Evolutionary conservation across 1,140 invertebrate species (phyloP), one percentile per base, ranked within the genome.

Genomic region (Lepidostoma basale): DNA sequence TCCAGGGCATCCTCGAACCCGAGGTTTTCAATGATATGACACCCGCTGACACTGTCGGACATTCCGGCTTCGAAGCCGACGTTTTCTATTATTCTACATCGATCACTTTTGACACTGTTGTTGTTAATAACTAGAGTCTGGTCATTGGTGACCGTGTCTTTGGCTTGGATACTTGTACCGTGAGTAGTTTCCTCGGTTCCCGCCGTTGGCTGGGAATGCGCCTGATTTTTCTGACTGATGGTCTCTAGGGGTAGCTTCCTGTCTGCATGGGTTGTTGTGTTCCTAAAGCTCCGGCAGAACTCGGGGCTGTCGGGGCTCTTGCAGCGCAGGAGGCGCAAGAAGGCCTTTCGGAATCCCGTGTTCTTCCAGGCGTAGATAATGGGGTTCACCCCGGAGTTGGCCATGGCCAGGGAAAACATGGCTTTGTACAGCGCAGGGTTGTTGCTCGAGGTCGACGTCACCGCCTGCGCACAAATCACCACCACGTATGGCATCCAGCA

Each of bases 281-380:
- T 56, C 42, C 80, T 79, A 56, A 68, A 73, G 36, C 52, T 62
- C 25, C 62, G 56, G 54, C 80, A 73, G 65, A 81, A 83, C 62
- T 83, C 81, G 0, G 80, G 80, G 3, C 78, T 77, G 71, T 87
- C 83, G 0, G 88, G 85, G 33, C 83, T 81, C 65, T 85, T 85
- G 74, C 89, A 89, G 12, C 84, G 83, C 2, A 91, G 76, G 2
- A 91, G 79, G 45, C 84, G 86, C 14, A 83, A 80, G 74, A 91
- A 91, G 2, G 89, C 88, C 22, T 84, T 84, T 5, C 89, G 85
- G 72, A 92, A 92, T 44, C 87, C 89, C 4, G 84, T 81, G 74
- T 92, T 92, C 77, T 92, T 92, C 91, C 91, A 92, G 9, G 90
- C 90, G 77, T 92, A 92, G 71, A 92, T 92, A 12, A 92, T 77